A percentile compares a stretch with the other conserved stretches of the same genome.
phyloP scores from a whole-genome alignment of 2,888 invertebrate genomes.

The Chrysina gloriosa region DNA sequence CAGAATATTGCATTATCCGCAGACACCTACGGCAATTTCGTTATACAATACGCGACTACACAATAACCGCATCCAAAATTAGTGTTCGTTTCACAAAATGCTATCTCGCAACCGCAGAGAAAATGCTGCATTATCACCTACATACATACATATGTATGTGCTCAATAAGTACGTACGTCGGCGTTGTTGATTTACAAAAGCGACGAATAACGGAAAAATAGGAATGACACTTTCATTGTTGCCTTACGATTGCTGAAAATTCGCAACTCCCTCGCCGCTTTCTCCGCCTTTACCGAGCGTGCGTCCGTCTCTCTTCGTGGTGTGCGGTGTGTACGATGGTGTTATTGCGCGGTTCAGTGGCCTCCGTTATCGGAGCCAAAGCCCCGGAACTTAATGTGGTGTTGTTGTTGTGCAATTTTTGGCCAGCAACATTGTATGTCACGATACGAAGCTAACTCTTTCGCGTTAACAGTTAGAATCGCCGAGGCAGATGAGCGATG shows the following conservation, averaged over 20 bases:
- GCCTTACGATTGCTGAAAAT: constrained; percentile 39
- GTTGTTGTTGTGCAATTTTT: constrained; percentile 56
- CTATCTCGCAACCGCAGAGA: not conserved
- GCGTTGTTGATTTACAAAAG: too few relatives aligned
- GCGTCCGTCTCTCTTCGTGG: constrained; percentile 27
- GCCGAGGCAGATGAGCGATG: constrained; percentile 14
- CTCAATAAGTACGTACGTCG: not conserved
- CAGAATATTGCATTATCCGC: not conserved
- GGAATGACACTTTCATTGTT: constrained; percentile 51
- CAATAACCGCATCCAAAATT: not conserved
- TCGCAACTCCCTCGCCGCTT: constrained; percentile 47
- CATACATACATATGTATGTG: too few relatives aligned
- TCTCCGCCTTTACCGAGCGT: constrained; percentile 48
- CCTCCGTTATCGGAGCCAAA: constrained; percentile 52
- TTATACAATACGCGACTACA: not conserved
- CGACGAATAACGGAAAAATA: constrained; percentile 24
- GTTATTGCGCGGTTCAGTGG: constrained; percentile 47
- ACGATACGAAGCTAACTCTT: constrained; percentile 32
- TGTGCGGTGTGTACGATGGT: too few relatives aligned
- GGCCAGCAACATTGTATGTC: constrained; percentile 46
- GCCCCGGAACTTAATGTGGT: constrained; percentile 54
- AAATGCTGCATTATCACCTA: constrained; percentile 9
- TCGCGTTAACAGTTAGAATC: constrained; percentile 30
- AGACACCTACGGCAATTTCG: not conserved
- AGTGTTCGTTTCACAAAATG: constrained; percentile 6